These are phyloP conservation scores for Phenganax stokvisi DNA, from an alignment of 92 coral and sea anemone species.

Conservation along the genomic window DNA sequence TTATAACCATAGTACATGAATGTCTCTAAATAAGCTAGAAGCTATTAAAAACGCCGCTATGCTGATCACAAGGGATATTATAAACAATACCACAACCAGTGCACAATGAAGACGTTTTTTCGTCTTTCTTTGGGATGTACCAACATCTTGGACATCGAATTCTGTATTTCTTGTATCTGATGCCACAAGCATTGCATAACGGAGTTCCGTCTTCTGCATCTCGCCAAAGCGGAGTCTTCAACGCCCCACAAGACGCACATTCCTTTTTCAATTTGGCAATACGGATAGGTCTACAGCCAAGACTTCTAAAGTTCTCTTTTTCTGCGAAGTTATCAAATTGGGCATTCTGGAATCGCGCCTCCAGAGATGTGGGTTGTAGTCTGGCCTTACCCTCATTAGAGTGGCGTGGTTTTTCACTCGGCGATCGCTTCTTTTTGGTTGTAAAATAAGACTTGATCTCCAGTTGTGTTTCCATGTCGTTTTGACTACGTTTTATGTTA, in stretches of 20 bases:
- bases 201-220: slow-evolving; percentile 99
- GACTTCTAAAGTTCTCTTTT: slow-evolving; percentile 47
- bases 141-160: slow-evolving; percentile 90
- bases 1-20: no score
- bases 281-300: slow-evolving; percentile 53
- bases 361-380: slow-evolving; percentile 18
- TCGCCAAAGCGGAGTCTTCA: slow-evolving; percentile 97
- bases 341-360: slow-evolving; percentile 7
- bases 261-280: slow-evolving; percentile 77
- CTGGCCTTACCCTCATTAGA: neutral
- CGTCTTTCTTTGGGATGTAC: slow-evolving; percentile 98
- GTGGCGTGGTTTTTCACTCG: slow-evolving; percentile 11
- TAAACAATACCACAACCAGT: slow-evolving; percentile 79
- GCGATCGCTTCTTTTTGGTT: slow-evolving; percentile 74
- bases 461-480: slow-evolving; percentile 71
- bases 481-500: slow-evolving; percentile 57
- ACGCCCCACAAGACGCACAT: slow-evolving; percentile 91
- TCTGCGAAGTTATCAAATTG: neutral
- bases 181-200: slow-evolving; percentile 98
- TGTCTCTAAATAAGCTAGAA: slow-evolving; percentile 10
- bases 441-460: slow-evolving; percentile 85
- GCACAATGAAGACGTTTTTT: slow-evolving; percentile 77
- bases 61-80: slow-evolving; percentile 66
- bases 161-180: slow-evolving; percentile 93
- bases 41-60: slow-evolving; percentile 55